Percentiles rank a stretch among this genome's conserved stretches.
Evolutionary conservation across 2,113 vertebrate genomes (phyloP).

Genomic region (Calypte anna): DNA sequence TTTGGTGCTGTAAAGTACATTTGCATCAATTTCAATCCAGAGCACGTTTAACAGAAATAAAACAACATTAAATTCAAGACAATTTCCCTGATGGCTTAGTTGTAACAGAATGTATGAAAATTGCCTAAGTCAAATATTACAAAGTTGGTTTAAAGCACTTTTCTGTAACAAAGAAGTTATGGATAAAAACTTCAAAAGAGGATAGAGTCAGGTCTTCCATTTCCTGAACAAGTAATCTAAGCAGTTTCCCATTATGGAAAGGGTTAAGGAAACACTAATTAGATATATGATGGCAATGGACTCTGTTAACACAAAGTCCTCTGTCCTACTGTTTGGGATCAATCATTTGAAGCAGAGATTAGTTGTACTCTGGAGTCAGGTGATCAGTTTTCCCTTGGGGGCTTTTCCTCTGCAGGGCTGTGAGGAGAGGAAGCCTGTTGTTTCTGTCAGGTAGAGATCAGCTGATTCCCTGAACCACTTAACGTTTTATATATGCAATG

Average conservation of each 20-base stretch:
- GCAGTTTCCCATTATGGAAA: not conserved
- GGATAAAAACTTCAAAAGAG: not conserved
- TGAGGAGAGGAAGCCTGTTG: not conserved
- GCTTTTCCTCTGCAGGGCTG: not conserved
- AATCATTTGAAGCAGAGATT: not conserved
- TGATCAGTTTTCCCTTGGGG: fast-evolving
- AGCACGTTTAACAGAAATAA: not conserved
- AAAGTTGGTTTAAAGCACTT: not conserved
- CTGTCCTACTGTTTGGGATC: not conserved
- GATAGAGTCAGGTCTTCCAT: not conserved
- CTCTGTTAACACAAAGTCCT: fast-evolving
- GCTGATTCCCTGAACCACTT: not conserved
- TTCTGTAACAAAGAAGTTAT: not conserved
- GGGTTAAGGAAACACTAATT: not conserved
- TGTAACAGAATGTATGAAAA: not conserved
- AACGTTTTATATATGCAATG: not conserved
- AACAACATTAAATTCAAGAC: not conserved
- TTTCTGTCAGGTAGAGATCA: not conserved
- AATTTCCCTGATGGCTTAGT: not conserved
- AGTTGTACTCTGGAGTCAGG: not conserved
- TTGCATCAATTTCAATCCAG: not conserved
- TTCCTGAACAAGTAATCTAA: not conserved
- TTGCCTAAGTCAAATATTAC: not conserved
- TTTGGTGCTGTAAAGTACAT: not conserved
- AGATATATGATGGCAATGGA: not conserved